Evolutionary conservation across 2,888 invertebrate species (phyloP).

Genomic region (Papilio gigon): DNA sequence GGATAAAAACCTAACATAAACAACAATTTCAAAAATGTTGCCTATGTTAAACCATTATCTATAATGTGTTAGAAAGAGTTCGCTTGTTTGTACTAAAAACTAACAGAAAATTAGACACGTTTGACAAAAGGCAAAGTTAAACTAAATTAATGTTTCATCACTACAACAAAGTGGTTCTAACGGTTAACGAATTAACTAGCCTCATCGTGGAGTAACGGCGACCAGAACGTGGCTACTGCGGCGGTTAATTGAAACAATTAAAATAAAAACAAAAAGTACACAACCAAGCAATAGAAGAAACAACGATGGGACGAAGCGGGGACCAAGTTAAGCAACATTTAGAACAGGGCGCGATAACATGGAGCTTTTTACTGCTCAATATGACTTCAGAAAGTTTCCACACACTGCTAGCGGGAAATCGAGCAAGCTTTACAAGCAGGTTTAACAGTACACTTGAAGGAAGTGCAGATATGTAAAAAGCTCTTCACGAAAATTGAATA

Average conservation of each 20-base stretch:
- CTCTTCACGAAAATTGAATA: too few species aligned
- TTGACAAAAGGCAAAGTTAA: slow-evolving; percentile 12
- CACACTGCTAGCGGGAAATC: too few species aligned
- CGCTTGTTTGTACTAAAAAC: not conserved
- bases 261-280: not conserved
- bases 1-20: not conserved
- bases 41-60: too few species aligned
- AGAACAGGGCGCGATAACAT: not conserved
- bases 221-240: slow-evolving; percentile 11
- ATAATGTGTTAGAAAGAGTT: not conserved
- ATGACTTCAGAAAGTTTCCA: too few species aligned
- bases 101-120: slow-evolving; percentile 5
- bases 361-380: not conserved
- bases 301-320: slow-evolving; percentile 15
- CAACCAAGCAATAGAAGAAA: slow-evolving; percentile 9
- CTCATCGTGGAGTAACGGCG: slow-evolving; percentile 27
- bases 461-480: too few species aligned
- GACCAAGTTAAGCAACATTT: not conserved
- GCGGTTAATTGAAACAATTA: slow-evolving; percentile 30
- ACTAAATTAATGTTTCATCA: slow-evolving; percentile 24
- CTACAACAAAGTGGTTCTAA: slow-evolving; percentile 16
- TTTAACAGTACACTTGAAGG: too few species aligned
- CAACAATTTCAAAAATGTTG: too few species aligned
- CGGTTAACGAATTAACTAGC: slow-evolving; percentile 35
- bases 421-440: too few species aligned